A percentile compares a stretch with the other conserved stretches of the same genome.
These are phyloP conservation scores for Lycaena phlaeas DNA, from an alignment of 2,888 invertebrate genomes.

Conservation along the genomic window DNA sequence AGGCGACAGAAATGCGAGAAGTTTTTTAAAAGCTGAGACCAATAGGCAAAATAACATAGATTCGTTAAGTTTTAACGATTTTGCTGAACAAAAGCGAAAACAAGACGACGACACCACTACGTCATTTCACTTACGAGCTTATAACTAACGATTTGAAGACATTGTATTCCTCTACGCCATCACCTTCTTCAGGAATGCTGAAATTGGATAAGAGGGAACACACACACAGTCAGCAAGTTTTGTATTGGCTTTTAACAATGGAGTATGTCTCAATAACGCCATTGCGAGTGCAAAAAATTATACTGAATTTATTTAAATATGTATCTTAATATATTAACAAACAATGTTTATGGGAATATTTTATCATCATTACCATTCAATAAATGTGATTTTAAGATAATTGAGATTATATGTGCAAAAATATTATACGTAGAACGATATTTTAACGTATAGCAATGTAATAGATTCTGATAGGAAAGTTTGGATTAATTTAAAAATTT, in stretches of 20 bases:
- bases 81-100: constrained; percentile 15
- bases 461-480: too few species aligned
- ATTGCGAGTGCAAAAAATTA: constrained; percentile 3
- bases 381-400: background rate
- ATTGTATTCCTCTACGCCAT: constrained; percentile 73
- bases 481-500: too few species aligned
- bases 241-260: constrained; percentile 10
- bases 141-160: constrained; percentile 68
- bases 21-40: constrained; percentile 5
- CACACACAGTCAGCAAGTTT: constrained; percentile 22
- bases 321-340: background rate
- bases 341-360: background rate
- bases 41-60: constrained; percentile 6
- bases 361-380: background rate
- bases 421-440: background rate
- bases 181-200: constrained; percentile 87
- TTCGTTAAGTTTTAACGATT: constrained; percentile 1
- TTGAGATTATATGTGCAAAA: background rate
- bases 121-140: constrained; percentile 68
- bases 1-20: constrained; percentile 8
- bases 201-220: constrained; percentile 64
- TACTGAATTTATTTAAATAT: background rate
- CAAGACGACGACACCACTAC: constrained; percentile 12
- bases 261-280: constrained; percentile 14
- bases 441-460: background rate